Evolutionary conservation across 2,888 invertebrate species (phyloP), one percentile per base, ranked within the genome.

Genomic region (Melipona beecheii): DNA sequence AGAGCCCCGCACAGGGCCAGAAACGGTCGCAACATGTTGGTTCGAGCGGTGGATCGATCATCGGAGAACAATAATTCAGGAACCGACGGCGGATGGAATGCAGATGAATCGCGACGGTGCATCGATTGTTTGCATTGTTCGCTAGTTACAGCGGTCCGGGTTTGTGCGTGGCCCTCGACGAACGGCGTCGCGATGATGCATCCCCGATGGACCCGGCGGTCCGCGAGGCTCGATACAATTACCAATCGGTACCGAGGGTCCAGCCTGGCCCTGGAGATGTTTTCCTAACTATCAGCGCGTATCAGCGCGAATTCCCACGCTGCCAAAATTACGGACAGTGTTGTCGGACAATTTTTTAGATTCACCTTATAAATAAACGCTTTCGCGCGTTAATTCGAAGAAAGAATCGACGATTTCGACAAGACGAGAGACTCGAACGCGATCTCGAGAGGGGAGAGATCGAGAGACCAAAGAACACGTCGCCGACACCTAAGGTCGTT

Each of bases 61-160:
- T 74, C 75, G 52, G 56, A 58, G 79, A 75, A 75, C 75, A 79
- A 86, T 68, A 65, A 85, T 76, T 76, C 78, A 60, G 80, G 77
- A 83, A 80, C 72, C 83, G 27, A 65, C 69, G 64, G 54, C 19
- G 83, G 52, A 75, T 72, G 68, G 75, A 75, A 69, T 79, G 66
- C 75, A 52, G 71, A 75, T 78, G 78, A 68, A 84, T 84, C 73
- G 83, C 64, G 69, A 81, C 58, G 49, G 56, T 27, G 69, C 62
- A 62, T 75, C 84, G 78, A 79, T 79, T 79, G 83, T 79, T 83
- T 75, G 84, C 83, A 83, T 83, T 83, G 84, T 84, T 79, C 78
- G 43, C 36, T 21, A 15, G 78, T 78, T 75, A 68, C 66, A 24
- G 56, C 50, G 77, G 77, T 31, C 56, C 65, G 58, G 5, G 54